Base-by-base conservation (phyloP, 1,140 invertebrate species). In the Ceratina calcarata region DNA sequence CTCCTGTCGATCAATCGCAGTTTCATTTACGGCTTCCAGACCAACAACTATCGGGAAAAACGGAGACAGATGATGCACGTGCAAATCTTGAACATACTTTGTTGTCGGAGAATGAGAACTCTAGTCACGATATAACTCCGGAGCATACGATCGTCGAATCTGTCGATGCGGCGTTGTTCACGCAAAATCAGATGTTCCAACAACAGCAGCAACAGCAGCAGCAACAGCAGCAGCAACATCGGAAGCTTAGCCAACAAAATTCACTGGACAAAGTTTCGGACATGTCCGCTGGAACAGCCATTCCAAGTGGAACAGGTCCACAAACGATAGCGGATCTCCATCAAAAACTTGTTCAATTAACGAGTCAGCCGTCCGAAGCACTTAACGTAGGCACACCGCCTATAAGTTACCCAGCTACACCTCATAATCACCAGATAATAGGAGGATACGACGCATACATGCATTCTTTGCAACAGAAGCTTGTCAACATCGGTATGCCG, bases 391-490 rank as follows among this genome's bases (percentile, higher is more conserved):
- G 90, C 27, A 94, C 94, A 60, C 93, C 91, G 6, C 90, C 93
- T 75, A 88, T 91, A 53, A 94, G 93, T 85, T 94, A 95, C 86
- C 94, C 94, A 20, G 92, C 94, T 8, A 95, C 95, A 0, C 94
- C 95, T 8, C 93, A 94, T 80, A 87, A 89, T 37, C 90, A 92
- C 66, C 93, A 93, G 69, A 88, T 87, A 18, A 85, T 91, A 69
- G 83, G 87, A 18, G 89, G 91, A 77, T 94, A 95, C 81, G 94
- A 95, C 66, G 87, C 91, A 0, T 94, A 95, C 65, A 94, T 95
- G 91, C 93, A 94, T 84, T 93, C 91, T 80, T 91, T 95, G 12
- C 95, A 95, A 79, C 94, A 95, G 66, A 95, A 95, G 88, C 78
- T 95, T 15, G 93, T 94, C 20, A 94, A 93, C 37, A 94, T 94